Evolutionary conservation across 2,888 invertebrate species (phyloP).

Genomic region (Stratiomys singularior): DNA sequence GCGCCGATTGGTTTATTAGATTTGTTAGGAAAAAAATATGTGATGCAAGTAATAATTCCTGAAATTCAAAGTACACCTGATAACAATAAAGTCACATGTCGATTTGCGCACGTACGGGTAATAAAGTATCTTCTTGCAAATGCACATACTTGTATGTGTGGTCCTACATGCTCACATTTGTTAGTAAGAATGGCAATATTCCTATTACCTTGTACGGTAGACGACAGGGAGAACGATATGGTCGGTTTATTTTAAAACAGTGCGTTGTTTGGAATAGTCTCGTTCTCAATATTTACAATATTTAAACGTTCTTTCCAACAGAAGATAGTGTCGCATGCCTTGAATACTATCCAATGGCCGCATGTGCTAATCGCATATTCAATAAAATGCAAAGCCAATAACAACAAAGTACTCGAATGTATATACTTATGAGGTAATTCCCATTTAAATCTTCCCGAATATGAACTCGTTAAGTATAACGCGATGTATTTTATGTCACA

Average conservation of each 20-base stretch:
- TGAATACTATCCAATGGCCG: background rate
- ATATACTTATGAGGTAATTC: background rate
- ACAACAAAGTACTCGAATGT: background rate
- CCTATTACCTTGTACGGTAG: constrained; percentile 10
- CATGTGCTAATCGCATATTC: constrained; percentile 12
- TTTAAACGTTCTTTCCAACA: background rate
- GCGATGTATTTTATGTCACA: background rate
- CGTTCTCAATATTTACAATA: background rate
- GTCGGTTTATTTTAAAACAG: constrained; percentile 24
- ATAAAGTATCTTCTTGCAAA: background rate
- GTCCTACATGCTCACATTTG: no score
- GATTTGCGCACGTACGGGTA: background rate
- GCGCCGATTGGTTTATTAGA: background rate
- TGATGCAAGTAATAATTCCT: constrained; percentile 7
- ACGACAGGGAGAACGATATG: background rate
- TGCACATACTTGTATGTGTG: background rate
- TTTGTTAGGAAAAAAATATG: background rate
- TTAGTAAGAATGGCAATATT: background rate
- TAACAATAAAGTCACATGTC: constrained; percentile 36
- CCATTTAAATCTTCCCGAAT: constrained; percentile 12
- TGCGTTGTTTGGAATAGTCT: background rate
- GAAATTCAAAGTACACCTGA: constrained; percentile 32
- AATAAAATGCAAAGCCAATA: background rate
- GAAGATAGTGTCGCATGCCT: constrained; percentile 13
- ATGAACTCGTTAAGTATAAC: background rate